Base-by-base conservation (phyloP, 2,113 vertebrate species). In the Corythornis cristatus region DNA sequence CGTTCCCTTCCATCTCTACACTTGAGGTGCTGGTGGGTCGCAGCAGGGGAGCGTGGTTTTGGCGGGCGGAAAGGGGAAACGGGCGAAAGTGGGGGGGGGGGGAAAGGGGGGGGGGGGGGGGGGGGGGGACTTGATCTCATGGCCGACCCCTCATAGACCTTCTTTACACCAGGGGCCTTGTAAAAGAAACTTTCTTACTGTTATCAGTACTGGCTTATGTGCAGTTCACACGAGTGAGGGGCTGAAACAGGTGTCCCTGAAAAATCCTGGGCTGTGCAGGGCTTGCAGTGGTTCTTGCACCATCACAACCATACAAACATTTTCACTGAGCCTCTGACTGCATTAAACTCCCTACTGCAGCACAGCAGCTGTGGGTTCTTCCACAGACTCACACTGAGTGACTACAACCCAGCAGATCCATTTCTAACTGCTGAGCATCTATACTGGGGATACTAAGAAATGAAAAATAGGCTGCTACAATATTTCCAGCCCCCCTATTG, bases 301-400 rank as follows among this genome's bases (percentile, higher is more conserved):
- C 25, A 5, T 31, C 42, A 20, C 42, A 83, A 62, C 71, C 45
- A 13, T n/a, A 7, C 31, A 29, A 1, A 10, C 0, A 0, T 45
- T 72, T 82, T 45, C 57, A 56, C 14, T 2, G 9, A 64, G 66
- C 35, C 68, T 54, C 3, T 50, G 29, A 16, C 28, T 81, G 31
- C 29, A 13, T 22, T n/a, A 9, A 37, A 23, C 0, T 1, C 54
- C 76, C 66, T 82, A 25, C 65, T 75, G 53, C 51, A 66, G 56
- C 61, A 45, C 8, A 51, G 42, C 35, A 82, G 62, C 1, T 0
- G 33, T 35, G n/a, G 40, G 9, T 48, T 77, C n/a, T 88, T 80
- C n/a, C 42, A 53, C 40, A 26, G 11, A 53, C 45, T 68, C 66
- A 19, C 40, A 15, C 17, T 17, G 54, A 50, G 42, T 18, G 45